phyloP scores from a whole-genome alignment of 2,888 invertebrate species.

The Hetaerina titia region DNA sequence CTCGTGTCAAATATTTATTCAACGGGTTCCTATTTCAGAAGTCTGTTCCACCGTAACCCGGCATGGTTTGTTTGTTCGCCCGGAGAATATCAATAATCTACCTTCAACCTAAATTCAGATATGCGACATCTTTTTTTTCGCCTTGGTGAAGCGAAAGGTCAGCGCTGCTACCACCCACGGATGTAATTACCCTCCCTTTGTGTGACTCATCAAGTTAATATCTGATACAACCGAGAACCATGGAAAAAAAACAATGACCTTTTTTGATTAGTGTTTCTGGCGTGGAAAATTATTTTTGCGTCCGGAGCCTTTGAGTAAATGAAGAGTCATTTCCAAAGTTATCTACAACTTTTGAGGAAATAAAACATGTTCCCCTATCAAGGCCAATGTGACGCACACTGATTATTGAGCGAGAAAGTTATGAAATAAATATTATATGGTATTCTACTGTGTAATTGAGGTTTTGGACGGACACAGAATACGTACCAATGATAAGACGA shows the following conservation, averaged over 20 bases:
- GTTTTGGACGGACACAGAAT: no score
- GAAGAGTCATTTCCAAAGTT: background rate
- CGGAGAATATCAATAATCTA: background rate
- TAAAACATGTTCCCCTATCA: no score
- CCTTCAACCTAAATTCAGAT: background rate
- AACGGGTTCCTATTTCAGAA: background rate
- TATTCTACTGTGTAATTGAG: no score
- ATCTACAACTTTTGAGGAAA: background rate
- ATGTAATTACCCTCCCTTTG: background rate
- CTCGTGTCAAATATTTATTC: background rate
- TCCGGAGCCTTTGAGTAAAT: background rate
- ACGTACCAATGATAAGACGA: no score
- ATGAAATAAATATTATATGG: no score
- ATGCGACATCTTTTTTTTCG: background rate
- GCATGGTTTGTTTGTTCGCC: background rate
- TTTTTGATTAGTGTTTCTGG: background rate
- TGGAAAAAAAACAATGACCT: conserved; percentile 1
- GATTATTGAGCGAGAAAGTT: no score
- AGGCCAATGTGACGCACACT: no score
- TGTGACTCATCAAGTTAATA: conserved; percentile 9
- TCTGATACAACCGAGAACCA: background rate
- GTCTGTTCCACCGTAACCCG: background rate
- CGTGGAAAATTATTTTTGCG: background rate
- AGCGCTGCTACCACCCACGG: background rate
- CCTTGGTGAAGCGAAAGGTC: background rate